Evolutionary conservation across 2,888 invertebrate species (phyloP), one percentile per base, ranked within the genome.

Genomic region (Sarcophaga subvicina): DNA sequence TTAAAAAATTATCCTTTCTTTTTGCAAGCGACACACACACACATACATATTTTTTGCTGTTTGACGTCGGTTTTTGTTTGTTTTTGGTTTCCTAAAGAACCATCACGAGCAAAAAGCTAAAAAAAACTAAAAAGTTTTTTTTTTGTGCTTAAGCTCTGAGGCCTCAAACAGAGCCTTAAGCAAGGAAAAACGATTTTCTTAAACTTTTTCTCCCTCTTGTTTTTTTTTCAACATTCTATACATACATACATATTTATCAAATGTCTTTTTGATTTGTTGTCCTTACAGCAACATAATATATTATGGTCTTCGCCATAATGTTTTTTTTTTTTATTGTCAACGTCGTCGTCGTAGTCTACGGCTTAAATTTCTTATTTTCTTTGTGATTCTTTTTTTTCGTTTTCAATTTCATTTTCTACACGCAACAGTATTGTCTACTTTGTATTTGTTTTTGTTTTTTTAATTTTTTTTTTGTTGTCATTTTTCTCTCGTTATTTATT

Each of bases 231-330:
- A 73, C 11, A 25, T 62, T 60, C 17, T 20, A 60, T 63, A 12
- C 22, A 22, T 37, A 25, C 69, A 60, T 69, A 12, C 22, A 22
- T 37, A 25, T 73, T 73, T 25, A 73, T 37, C 11, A 83, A 75
- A 83, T 69, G 63, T 73, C 79, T 64, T 54, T 83, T 83, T 75
- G 83, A 79, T 83, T 79, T 78, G 62, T 83, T 83, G 62, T 72
- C 67, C 10, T 67, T n/a, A n/a, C 2, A 69, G 62, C n/a, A 78
- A 8, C 66, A 54, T 45, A 60, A 70, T 81, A 63, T 14, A 75
- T 82, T 64, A 64, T 3, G 54, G 45, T 17, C 17, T 54, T 12
- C 54, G 3, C 54, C 54, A 14, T 54, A 54, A 17, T 54, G 54
- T 54, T 54, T 0, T 4, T 54, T 54, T 54, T 54, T 14, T 54